Evolutionary conservation across 2,888 invertebrate species (phyloP), one percentile per base, ranked within the genome.

Genomic region (Hesperia comma): DNA sequence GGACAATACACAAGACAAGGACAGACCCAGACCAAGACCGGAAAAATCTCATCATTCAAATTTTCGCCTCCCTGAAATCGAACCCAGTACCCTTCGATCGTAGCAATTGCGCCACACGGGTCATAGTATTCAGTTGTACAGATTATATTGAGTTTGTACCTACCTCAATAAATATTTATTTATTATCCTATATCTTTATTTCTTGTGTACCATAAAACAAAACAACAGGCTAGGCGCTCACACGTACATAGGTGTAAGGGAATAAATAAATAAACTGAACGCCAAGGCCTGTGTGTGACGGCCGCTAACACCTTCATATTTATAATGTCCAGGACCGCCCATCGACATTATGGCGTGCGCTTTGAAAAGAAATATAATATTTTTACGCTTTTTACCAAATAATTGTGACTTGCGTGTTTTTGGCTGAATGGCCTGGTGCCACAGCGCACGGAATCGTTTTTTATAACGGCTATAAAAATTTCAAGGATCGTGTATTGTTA

Each of bases 241-340:
- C 69, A 68, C 56, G 68, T 33, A 37, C 37, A 12, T 58, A 64
- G 72, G 64, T 58, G 68, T 53, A 55, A 70, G 67, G 69, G 70
- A 69, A 71, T 70, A 72, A 74, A 74, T 76, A 74, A 73, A 77
- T 75, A 75, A 74, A 61, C 61, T 17, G 10, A 10, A 12, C 64
- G 56, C 69, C 68, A 21, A 14, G 56, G 49, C 19, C 74, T 79
- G 78, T 60, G 7, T 21, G 33, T 76, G 79, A 78, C 79, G 73
- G 55, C 41, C 72, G 73, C 69, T 70, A 68, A 67, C 72, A 72
- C 75, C 78, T 76, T 74, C 71, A 72, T 73, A 74, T 78, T 74
- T 75, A 74, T 75, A 69, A 68, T 68, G 66, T 63, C 62, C 62
- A 46, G 66, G 55, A 60, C 69, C 77, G 74, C 77, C 75, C 74